Evolutionary conservation across 2,797 vertebrate species (phyloP).

Genomic region (Avahi laniger): DNA sequence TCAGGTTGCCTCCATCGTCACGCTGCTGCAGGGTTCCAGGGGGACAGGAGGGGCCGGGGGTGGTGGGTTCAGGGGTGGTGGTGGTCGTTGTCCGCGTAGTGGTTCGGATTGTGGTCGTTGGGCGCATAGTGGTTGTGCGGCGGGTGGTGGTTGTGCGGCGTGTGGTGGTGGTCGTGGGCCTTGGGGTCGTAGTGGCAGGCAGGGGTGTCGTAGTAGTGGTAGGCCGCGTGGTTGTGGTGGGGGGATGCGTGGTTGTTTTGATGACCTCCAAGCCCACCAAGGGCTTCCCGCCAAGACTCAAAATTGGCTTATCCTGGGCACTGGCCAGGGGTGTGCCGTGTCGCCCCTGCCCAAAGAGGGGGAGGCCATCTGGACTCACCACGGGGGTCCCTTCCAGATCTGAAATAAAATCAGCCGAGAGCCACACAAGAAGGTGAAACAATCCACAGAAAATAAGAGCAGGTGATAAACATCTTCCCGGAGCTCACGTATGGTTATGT

Average conservation of each 20-base stretch:
- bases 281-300: constrained; percentile 96
- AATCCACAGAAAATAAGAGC: neutral
- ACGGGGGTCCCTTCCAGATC: constrained; percentile 94
- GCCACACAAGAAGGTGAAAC: neutral
- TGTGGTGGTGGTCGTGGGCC: constrained; percentile 60
- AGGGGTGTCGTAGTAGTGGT: constrained; percentile 84
- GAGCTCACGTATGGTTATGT: neutral
- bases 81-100: constrained; percentile 81
- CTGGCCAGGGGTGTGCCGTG: constrained; percentile 93
- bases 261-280: constrained; percentile 92
- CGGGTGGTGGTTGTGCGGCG: neutral
- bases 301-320: constrained; percentile 93
- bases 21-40: constrained; percentile 90
- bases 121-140: constrained; percentile 75
- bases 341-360: constrained; percentile 95
- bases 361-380: constrained; percentile 94
- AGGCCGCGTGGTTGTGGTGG: constrained; percentile 84
- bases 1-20: constrained; percentile 90
- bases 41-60: constrained; percentile 90
- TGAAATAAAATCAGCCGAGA: constrained; percentile 77
- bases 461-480: neutral
- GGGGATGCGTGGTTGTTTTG: constrained; percentile 81
- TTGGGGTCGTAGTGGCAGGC: constrained; percentile 77
- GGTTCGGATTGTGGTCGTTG: constrained; percentile 82
- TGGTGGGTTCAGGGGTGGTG: constrained; percentile 87